These are phyloP conservation scores for Ceriagrion tenellum DNA, from an alignment of 2,888 invertebrate species.

Conservation along the genomic window DNA sequence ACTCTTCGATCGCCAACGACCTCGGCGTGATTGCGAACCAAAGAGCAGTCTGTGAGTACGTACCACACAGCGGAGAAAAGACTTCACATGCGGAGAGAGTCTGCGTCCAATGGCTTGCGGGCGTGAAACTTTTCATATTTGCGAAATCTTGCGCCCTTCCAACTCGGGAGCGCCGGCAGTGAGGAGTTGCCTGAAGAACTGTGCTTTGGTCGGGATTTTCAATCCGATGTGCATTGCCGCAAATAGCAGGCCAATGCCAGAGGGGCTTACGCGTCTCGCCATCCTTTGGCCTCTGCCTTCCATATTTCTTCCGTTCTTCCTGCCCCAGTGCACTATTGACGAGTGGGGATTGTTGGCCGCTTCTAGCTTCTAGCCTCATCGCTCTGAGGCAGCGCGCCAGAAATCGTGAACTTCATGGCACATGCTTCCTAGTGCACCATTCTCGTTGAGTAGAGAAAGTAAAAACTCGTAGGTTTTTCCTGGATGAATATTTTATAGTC, in stretches of 20 bases:
- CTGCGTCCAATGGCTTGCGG: not conserved
- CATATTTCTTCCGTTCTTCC: too few species aligned
- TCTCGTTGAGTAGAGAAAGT: too few species aligned
- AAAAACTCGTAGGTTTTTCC: too few species aligned
- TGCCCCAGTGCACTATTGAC: too few species aligned
- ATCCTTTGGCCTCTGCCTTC: not conserved
- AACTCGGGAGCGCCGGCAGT: not conserved
- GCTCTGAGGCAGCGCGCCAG: too few species aligned
- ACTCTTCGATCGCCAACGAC: not conserved
- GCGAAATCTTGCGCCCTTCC: not conserved
- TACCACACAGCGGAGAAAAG: not conserved
- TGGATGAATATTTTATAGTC: too few species aligned
- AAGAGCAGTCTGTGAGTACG: not conserved
- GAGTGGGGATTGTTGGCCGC: too few species aligned
- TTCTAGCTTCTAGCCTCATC: too few species aligned
- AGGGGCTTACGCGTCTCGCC: not conserved
- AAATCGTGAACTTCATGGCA: too few species aligned
- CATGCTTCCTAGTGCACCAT: too few species aligned
- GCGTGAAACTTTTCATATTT: not conserved
- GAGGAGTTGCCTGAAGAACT: not conserved
- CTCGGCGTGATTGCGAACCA: not conserved
- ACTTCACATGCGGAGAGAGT: not conserved
- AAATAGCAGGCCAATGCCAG: not conserved
- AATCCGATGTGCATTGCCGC: not conserved
- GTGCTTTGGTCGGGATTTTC: not conserved